Evolutionary conservation across 2,113 vertebrate genomes (phyloP), one percentile per base, ranked within the genome.

Genomic region (Serilophus lunatus): DNA sequence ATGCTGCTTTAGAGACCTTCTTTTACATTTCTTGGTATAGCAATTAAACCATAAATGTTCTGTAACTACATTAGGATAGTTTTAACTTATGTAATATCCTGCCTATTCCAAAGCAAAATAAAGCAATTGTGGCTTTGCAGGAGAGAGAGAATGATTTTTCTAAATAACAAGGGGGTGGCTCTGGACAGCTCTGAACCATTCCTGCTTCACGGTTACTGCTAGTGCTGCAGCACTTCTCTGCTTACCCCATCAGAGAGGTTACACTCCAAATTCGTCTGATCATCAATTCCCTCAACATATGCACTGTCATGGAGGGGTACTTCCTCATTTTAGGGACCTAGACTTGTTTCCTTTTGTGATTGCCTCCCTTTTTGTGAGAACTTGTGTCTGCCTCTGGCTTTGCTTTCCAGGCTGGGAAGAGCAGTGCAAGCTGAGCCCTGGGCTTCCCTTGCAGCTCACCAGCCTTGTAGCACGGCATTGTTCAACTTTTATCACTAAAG

Each of bases 401-500:
- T 71, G 61, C 35, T 42, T 88, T 93, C 56, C 49, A 76, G 75
- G 25, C 31, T 59, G 70, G 29, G 18, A 47, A 68, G 29, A 63
- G 38, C 44, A 47, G 35, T 33, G 23, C 2, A 20, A 40, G 44
- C 23, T 60, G 44, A 60, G n/a, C 23, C 18, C 15, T 7, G 6
- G 25, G 23, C 26, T 76, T 38, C 31, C 29, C 33, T 86, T 0
- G 0, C 49, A 63, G 45, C 56, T 85, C 1, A 0, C 24, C 5
- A 4, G 23, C 63, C 19, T 38, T 47, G 60, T 1, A 1, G 26
- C 13, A 18, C 2, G 9, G 45, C 54, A 38, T n/a, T 18, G 3
- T 45, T 86, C 3, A 3, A n/a, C 15, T 65, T 54, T 23, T 50
- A 0, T 35, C 0, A 0, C 45, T 69, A 45, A 78, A 78, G 17